phyloP scores from a whole-genome alignment of 1,140 invertebrate genomes.

The Manduca sexta region DNA sequence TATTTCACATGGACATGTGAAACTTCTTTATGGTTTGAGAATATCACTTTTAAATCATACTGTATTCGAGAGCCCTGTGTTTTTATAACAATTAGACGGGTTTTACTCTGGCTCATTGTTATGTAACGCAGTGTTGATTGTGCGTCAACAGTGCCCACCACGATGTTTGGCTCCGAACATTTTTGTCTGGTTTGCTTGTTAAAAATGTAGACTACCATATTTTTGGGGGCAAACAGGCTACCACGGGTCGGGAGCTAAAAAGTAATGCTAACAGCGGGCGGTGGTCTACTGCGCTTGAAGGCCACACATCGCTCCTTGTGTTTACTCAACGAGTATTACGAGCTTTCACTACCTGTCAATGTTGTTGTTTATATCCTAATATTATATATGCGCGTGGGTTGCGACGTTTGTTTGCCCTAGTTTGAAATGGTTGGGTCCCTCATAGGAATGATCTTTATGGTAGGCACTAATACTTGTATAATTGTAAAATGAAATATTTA shows the following conservation, averaged over 20 bases:
- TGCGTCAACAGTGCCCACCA: constrained; percentile 30
- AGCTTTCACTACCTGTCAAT: not conserved
- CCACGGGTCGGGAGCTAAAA: constrained; percentile 4
- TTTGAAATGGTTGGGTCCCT: too few species aligned
- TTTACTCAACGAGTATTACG: constrained; percentile 2
- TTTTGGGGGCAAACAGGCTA: constrained; percentile 58
- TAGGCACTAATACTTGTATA: too few species aligned
- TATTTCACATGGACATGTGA: constrained; percentile 69
- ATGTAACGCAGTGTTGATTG: constrained; percentile 41
- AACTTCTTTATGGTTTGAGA: constrained; percentile 69
- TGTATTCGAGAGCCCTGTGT: constrained; percentile 54
- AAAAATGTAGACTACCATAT: constrained; percentile 69
- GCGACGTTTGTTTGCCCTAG: too few species aligned
- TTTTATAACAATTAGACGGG: constrained; percentile 69
- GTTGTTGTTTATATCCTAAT: too few species aligned
- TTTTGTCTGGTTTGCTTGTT: constrained; percentile 63
- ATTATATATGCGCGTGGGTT: too few species aligned
- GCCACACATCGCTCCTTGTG: constrained; percentile 2
- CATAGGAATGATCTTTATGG: too few species aligned
- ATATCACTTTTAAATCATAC: constrained; percentile 70
- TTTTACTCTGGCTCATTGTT: constrained; percentile 60
- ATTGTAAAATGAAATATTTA: too few species aligned
- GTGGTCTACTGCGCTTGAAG: not conserved
- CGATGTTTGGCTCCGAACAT: constrained; percentile 19
- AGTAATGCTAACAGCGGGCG: constrained; percentile 3